Percentiles rank a stretch among this genome's conserved stretches.
Evolutionary conservation across 2,888 invertebrate genomes (phyloP).

Genomic region (Platycheirus albimanus): DNA sequence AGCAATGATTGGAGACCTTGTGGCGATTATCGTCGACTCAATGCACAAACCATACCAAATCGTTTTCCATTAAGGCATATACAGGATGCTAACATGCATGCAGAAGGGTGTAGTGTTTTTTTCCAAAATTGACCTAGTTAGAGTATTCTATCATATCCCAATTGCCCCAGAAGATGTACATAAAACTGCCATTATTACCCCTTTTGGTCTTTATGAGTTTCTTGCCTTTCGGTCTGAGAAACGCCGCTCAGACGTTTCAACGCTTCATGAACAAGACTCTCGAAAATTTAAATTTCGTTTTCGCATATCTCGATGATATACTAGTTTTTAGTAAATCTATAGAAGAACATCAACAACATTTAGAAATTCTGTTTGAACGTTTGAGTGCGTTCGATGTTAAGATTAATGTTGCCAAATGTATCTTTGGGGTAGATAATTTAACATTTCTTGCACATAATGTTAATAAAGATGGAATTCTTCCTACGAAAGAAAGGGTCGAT

Average conservation of each 20-base stretch:
- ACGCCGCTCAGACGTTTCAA: slow-evolving; percentile 79
- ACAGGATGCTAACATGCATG: too few species aligned
- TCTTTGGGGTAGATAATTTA: too few species aligned
- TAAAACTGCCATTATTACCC: slow-evolving; percentile 79
- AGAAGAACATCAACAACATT: slow-evolving; percentile 1
- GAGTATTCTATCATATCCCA: slow-evolving; percentile 76
- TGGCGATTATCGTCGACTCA: too few species aligned
- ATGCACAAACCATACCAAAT: too few species aligned
- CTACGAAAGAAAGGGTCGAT: neutral
- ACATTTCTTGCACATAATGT: neutral
- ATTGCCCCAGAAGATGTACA: slow-evolving; percentile 75
- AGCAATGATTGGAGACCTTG: too few species aligned
- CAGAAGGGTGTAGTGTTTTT: neutral
- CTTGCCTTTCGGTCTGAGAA: slow-evolving; percentile 76
- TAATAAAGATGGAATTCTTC: neutral
- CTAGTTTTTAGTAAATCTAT: slow-evolving; percentile 1
- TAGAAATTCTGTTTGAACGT: neutral
- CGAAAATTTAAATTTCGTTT: slow-evolving; percentile 3
- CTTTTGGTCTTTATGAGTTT: slow-evolving; percentile 79
- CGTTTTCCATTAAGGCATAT: too few species aligned
- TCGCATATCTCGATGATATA: slow-evolving; percentile 5
- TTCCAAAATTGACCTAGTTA: neutral
- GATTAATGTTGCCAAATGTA: neutral
- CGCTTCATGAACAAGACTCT: slow-evolving; percentile 76
- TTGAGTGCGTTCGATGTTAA: slow-evolving; percentile 2